Conservation (phyloP, 2,113 vertebrate species). For the Hippocampus mohnikei region DNA sequence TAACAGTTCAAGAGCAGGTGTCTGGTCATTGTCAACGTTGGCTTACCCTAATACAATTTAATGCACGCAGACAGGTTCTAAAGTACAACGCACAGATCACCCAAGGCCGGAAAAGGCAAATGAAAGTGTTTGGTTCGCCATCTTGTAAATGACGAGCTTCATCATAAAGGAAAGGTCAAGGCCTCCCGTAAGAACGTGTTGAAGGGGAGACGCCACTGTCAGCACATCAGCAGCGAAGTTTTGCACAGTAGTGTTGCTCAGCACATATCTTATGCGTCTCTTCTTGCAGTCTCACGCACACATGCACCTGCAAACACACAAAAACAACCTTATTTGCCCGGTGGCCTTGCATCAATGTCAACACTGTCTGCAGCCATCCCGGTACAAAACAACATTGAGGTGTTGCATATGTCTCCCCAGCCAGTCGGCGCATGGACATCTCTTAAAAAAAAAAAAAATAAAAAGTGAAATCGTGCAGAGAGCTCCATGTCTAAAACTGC, state of each 20-base stretch:
- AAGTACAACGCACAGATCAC: conserved; percentile 7
- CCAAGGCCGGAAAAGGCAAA: not conserved
- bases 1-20: conserved; percentile 2
- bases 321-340: conserved; percentile 27
- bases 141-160: not conserved
- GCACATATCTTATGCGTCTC: conserved; percentile 26
- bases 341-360: conserved; percentile 9
- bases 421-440: not conserved
- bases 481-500: not conserved
- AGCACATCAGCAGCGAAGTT: not conserved
- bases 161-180: not conserved
- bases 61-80: conserved; percentile 27
- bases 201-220: not conserved
- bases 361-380: not conserved
- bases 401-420: not conserved
- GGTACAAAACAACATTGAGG: not conserved
- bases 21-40: conserved; percentile 30
- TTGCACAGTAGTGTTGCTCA: conserved; percentile 33
- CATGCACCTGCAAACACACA: conserved; percentile 20
- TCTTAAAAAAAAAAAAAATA: too few relatives aligned
- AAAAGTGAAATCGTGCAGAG: too few relatives aligned
- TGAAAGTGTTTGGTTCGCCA: not conserved
- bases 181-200: not conserved
- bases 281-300: not conserved
- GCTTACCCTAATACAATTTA: not conserved